Base-by-base conservation (phyloP, 2,797 vertebrate genomes). In the Silurus aristotelis region DNA sequence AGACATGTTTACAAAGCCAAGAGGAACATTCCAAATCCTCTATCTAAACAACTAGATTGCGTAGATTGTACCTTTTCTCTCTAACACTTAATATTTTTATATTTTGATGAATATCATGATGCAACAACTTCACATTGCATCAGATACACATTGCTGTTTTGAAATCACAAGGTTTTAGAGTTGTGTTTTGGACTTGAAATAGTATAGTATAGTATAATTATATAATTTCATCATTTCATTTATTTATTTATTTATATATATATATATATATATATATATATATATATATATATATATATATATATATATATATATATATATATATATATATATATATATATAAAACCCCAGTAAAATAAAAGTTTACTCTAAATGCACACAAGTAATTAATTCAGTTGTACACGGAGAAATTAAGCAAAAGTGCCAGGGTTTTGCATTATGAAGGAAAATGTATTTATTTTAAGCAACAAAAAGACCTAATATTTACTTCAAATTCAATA, bases 1-100 rank as follows among this genome's bases (percentile, higher is more conserved):
- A 17, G 77, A 46, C 22, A 9, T 66, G 79, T 90, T 91, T 85
- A 91, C 91, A 87, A 90, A 92, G 92, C 85, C 84, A 88, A 87
- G 89, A 87, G 87, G 78, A 91, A 89, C 86, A 84, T 38, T 46
- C 20, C 10, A 52, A 38, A 38, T 52, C 48, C 48, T 52, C 48
- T 63, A 5, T 58, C 25, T 25, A 76, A 76, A 58, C 9, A 9
- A 58, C 2, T 2, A 55, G 48, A 17, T 9, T 17, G 15, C 13
- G 0, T 46, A 12, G 3, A 79, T 64, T 3, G 20, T 46, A 2
- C 1, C 31, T 12, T 61, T n/a, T 46, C 31, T 46, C 4, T 43
- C 31, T 46, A 56, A 79, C 61, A 63, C 12, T 6, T 56, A 43
- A 22, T 13, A 22, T 22, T 43, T 7, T 22, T 3, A 27, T 46